These are phyloP conservation scores for Campaea margaritaria DNA, from an alignment of 2,888 invertebrate genomes.

Conservation along the genomic window DNA sequence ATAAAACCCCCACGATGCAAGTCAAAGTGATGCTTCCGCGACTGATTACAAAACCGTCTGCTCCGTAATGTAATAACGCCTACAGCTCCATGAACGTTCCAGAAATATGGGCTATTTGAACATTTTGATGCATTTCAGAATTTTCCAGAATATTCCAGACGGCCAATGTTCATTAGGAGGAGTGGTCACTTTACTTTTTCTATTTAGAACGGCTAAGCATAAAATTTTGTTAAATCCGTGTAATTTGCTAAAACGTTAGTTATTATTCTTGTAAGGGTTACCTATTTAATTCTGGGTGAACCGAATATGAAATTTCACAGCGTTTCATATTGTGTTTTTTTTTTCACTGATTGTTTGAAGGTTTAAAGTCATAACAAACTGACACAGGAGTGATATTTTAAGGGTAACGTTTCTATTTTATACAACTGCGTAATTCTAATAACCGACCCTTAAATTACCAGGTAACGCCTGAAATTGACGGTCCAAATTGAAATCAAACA, in stretches of 20 bases:
- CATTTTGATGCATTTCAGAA: constrained; percentile 18
- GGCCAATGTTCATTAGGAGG: constrained; percentile 50
- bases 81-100: constrained; percentile 12
- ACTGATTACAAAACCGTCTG: constrained; percentile 31
- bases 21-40: constrained; percentile 26
- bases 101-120: constrained; percentile 18
- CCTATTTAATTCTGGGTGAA: too few relatives aligned
- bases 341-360: too few relatives aligned
- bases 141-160: constrained; percentile 11
- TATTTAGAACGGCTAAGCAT: constrained; percentile 53
- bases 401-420: too few relatives aligned
- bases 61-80: constrained; percentile 21
- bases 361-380: too few relatives aligned
- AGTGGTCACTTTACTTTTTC: constrained; percentile 58
- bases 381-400: too few relatives aligned
- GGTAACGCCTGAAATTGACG: not conserved
- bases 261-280: too few relatives aligned
- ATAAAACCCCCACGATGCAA: constrained; percentile 14
- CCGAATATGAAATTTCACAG: too few relatives aligned
- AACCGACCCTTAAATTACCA: too few relatives aligned
- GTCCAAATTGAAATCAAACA: constrained; percentile 18
- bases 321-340: too few relatives aligned
- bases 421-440: too few relatives aligned
- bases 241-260: constrained; percentile 12
- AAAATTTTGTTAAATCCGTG: too few relatives aligned